phyloP scores from a whole-genome alignment of 2,888 invertebrate species.

The Callyntrura guangdongensis region DNA sequence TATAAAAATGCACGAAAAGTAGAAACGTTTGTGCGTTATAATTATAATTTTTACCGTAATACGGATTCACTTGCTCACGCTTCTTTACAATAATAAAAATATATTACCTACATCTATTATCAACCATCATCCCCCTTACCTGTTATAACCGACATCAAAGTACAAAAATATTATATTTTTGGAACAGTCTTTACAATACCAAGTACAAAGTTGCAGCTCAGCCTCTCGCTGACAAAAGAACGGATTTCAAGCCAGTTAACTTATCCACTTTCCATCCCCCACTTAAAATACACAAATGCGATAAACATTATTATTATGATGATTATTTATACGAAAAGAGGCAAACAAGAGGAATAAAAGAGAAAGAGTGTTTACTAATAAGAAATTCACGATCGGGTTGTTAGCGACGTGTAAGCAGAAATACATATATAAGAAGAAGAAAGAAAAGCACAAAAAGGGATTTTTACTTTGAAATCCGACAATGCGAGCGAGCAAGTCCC shows the following conservation, averaged over 20 bases:
- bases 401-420: conserved; percentile 36
- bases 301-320: conserved; percentile 29
- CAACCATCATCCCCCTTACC: too few species aligned
- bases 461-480: neutral
- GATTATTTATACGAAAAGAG: conserved; percentile 44
- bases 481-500: neutral
- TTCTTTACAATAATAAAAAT: conserved; percentile 22
- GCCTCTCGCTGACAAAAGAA: conserved; percentile 17
- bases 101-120: neutral
- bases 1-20: conserved; percentile 2
- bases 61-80: conserved; percentile 41
- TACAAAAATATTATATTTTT: neutral
- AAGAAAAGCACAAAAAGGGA: conserved; percentile 10
- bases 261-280: neutral
- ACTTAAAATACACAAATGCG: conserved; percentile 19
- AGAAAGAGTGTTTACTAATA: conserved; percentile 45
- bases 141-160: too few species aligned
- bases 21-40: neutral
- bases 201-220: neutral
- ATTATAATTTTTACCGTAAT: conserved; percentile 8
- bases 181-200: neutral
- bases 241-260: conserved; percentile 25
- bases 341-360: neutral
- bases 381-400: conserved; percentile 62
- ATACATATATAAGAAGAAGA: neutral